phyloP scores from a whole-genome alignment of 2,113 vertebrate species.

The Hydrochoerus hydrochaeris region DNA sequence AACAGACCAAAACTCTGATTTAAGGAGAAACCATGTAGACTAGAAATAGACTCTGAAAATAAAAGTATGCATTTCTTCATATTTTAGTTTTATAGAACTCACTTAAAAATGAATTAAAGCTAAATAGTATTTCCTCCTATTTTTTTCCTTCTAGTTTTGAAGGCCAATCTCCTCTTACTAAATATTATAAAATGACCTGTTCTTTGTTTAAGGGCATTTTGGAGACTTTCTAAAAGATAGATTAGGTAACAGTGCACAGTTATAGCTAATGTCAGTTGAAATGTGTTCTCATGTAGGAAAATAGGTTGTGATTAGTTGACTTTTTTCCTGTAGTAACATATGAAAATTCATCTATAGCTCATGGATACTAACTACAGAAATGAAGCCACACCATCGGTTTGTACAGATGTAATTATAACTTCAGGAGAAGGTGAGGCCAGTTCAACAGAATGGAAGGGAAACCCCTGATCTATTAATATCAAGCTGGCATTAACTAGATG shows the following conservation, averaged over 20 bases:
- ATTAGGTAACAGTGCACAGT: neutral
- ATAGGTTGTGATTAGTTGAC: neutral
- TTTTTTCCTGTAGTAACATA: neutral
- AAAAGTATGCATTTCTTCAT: neutral
- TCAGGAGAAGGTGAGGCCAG: neutral
- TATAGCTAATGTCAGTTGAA: conserved; percentile 8
- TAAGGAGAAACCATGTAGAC: neutral
- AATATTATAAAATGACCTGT: neutral
- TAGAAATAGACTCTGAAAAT: conserved; percentile 38
- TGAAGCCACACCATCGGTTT: neutral
- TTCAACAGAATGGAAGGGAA: neutral
- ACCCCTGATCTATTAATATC: neutral
- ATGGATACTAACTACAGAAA: neutral
- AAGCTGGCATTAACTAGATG: neutral
- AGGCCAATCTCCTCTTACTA: neutral
- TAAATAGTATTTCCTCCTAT: neutral
- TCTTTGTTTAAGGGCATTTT: neutral
- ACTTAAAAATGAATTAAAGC: conserved; percentile 31
- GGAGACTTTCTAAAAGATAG: neutral
- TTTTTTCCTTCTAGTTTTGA: conserved; percentile 37
- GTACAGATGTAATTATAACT: neutral
- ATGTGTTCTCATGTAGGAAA: conserved; percentile 9
- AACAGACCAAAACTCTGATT: neutral
- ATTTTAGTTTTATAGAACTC: neutral
- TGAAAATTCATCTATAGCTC: conserved; percentile 1